phyloP scores from a whole-genome alignment of 2,888 invertebrate species.

The Heliconius sara region DNA sequence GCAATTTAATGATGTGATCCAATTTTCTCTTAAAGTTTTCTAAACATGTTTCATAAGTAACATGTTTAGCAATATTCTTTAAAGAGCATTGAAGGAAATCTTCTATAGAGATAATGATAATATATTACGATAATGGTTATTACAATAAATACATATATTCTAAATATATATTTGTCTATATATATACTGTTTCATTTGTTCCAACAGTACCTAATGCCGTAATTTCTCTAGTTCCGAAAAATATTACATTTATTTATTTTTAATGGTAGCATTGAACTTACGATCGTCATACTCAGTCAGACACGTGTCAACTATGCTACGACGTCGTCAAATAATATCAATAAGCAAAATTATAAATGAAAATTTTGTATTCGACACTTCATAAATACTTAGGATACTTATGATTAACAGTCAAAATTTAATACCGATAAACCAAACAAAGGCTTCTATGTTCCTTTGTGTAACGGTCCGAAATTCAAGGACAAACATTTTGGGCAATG shows the following conservation, averaged over 20 bases:
- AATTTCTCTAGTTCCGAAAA: too few relatives aligned
- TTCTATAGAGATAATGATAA: too few relatives aligned
- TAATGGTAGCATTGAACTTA: neutral
- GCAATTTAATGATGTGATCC: too few relatives aligned
- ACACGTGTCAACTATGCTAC: neutral
- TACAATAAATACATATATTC: too few relatives aligned
- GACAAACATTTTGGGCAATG: constrained; percentile 27
- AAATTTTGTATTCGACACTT: neutral
- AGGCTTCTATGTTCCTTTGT: constrained; percentile 46
- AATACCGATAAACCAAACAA: constrained; percentile 48
- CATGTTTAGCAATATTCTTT: too few relatives aligned
- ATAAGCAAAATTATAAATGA: neutral
- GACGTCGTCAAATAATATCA: neutral
- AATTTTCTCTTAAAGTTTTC: too few relatives aligned
- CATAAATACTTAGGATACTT: constrained; percentile 12
- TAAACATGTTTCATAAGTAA: too few relatives aligned
- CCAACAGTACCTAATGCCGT: too few relatives aligned
- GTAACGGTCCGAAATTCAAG: constrained; percentile 30
- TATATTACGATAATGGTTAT: too few relatives aligned
- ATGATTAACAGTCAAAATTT: constrained; percentile 41
- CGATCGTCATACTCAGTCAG: neutral
- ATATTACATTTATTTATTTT: neutral
- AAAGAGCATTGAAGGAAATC: too few relatives aligned
- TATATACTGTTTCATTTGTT: too few relatives aligned
- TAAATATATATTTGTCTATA: too few relatives aligned